phyloP scores from a whole-genome alignment of 2,113 vertebrate genomes.

The Lophura nycthemera region DNA sequence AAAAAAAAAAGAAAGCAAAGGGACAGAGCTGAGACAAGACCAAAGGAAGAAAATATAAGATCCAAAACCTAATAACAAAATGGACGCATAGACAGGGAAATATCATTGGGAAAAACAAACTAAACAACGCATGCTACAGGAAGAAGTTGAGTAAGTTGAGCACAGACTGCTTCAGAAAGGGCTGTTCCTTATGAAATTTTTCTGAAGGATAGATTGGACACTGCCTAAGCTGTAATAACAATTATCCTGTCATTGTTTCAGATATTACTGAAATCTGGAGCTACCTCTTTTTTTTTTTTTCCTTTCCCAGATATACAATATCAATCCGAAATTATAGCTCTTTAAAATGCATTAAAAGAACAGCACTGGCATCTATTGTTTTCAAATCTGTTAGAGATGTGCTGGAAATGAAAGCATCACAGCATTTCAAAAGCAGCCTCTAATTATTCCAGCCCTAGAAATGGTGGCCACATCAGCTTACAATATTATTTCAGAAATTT shows the following conservation, averaged over 20 bases:
- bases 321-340: not conserved
- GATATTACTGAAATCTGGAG: not conserved
- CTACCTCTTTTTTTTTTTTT: not conserved
- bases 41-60: not conserved
- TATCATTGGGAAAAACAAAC: not conserved
- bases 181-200: not conserved
- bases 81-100: not conserved
- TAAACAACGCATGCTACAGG: not conserved
- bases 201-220: not conserved
- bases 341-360: not conserved
- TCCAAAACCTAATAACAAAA: not conserved
- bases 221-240: not conserved
- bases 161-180: not conserved
- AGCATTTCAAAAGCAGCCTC: not conserved
- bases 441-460: constrained; percentile 32
- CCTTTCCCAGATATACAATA: not conserved
- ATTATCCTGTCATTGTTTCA: not conserved
- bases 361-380: not conserved
- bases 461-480: not conserved
- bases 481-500: constrained; percentile 22
- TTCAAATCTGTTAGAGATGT: not conserved
- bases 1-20: not conserved
- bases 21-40: not conserved
- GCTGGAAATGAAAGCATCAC: not conserved
- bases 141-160: not conserved